Evolutionary conservation across 2,113 vertebrate species (phyloP).

Genomic region (Columba janthina): DNA sequence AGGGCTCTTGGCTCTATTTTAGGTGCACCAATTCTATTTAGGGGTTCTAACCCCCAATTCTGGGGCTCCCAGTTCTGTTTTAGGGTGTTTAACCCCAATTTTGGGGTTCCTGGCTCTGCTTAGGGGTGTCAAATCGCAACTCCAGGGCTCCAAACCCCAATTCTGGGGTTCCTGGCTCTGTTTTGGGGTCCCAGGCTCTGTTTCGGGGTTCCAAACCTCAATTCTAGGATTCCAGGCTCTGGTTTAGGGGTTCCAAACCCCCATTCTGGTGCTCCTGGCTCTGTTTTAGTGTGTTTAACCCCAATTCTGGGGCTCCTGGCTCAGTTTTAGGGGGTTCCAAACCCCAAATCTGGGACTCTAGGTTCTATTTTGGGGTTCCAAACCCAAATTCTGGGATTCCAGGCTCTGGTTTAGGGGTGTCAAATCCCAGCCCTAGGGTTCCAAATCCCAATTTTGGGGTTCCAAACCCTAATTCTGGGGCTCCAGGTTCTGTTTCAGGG

Average conservation of each 20-base stretch:
- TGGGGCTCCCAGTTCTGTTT: no score
- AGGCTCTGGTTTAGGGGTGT: not conserved
- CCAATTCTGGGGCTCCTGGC: constrained; percentile 31
- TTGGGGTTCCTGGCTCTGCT: rapidly evolving
- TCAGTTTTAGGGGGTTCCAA: constrained; percentile 72
- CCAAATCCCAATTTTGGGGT: rapidly evolving
- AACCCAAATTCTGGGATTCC: no score
- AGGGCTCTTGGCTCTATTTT: no score
- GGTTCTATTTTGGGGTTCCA: not conserved
- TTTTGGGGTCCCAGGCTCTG: constrained; percentile 67
- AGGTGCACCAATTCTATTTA: no score
- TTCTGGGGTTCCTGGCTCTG: constrained; percentile 58
- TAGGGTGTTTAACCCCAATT: no score
- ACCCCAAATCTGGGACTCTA: no score
- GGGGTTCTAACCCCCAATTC: no score
- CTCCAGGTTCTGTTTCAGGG: no score
- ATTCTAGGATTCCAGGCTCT: rapidly evolving
- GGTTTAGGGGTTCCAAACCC: not conserved
- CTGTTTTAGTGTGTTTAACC: not conserved
- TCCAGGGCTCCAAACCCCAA: rapidly evolving
- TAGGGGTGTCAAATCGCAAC: not conserved
- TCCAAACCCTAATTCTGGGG: not conserved
- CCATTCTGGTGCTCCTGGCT: no score
- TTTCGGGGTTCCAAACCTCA: constrained; percentile 63
- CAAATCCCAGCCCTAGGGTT: rapidly evolving